Evolutionary conservation across 1,140 invertebrate genomes (phyloP).

Genomic region (Bombus terrestris): DNA sequence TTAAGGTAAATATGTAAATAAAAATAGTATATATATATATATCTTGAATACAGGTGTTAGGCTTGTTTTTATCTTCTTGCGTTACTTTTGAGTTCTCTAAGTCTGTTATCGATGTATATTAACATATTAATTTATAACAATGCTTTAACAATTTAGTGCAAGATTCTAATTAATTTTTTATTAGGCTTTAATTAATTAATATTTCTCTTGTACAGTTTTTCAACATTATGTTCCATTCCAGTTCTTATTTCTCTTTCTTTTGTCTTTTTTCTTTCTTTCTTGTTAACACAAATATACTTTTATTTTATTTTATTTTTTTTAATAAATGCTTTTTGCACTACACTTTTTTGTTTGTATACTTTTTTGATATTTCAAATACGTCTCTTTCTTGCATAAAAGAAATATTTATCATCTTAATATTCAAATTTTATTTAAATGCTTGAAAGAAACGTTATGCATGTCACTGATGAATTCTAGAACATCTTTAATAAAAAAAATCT

Average conservation of each 20-base stretch:
- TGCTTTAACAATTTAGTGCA: not conserved
- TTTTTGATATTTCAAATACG: not conserved
- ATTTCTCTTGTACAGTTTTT: too few species aligned
- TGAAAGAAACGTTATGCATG: conserved; percentile 49
- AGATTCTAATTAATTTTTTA: conserved; percentile 1
- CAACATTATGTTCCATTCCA: not conserved
- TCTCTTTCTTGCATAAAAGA: conserved; percentile 22
- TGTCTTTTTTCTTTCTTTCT: not conserved
- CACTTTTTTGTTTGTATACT: conserved; percentile 14
- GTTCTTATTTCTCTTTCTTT: too few species aligned
- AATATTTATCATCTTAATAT: not conserved
- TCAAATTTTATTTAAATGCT: conserved; percentile 9
- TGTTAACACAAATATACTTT: conserved; percentile 5
- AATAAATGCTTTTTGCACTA: conserved; percentile 19
- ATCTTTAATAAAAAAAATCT: not conserved
- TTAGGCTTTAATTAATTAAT: not conserved
- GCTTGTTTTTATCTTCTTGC: conserved; percentile 28
- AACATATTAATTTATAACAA: not conserved
- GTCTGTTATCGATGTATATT: not conserved
- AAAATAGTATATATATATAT: conserved; percentile 20
- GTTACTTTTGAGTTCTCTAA: not conserved
- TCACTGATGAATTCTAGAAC: conserved; percentile 14
- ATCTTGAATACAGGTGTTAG: not conserved
- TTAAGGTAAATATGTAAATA: not conserved
- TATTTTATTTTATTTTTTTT: conserved; percentile 22